These are phyloP conservation scores for Adelosebastes latens DNA, from an alignment of 2,797 vertebrate species.

Conservation along the genomic window DNA sequence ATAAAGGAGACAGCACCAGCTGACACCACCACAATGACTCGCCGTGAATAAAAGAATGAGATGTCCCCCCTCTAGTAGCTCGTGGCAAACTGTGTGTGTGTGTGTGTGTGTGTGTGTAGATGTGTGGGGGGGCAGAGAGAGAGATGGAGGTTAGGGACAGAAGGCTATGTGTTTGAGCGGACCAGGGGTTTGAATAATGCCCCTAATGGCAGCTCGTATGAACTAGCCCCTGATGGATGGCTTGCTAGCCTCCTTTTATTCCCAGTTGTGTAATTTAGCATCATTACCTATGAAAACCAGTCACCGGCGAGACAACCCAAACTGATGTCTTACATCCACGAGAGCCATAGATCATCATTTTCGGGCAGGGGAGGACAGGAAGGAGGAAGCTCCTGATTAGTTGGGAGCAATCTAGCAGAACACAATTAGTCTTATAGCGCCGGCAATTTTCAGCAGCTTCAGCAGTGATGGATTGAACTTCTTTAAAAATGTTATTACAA, in stretches of 20 bases:
- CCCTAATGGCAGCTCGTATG: conserved; percentile 54
- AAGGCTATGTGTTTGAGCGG: conserved; percentile 56
- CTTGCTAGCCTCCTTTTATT: conserved; percentile 61
- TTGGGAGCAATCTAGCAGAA: conserved; percentile 57
- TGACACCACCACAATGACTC: conserved; percentile 81
- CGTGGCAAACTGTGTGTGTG: conserved; percentile 58
- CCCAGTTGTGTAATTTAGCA: conserved; percentile 76
- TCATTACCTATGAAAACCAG: conserved; percentile 78
- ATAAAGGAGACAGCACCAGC: conserved; percentile 81
- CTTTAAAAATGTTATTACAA: not conserved
- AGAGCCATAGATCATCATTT: conserved; percentile 71
- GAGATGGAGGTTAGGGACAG: conserved; percentile 41
- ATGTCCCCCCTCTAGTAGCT: conserved; percentile 75
- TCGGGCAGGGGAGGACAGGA: conserved; percentile 47
- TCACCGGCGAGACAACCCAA: conserved; percentile 44
- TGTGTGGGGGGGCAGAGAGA: conserved; percentile 9
- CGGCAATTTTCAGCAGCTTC: conserved; percentile 26
- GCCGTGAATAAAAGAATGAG: conserved; percentile 78
- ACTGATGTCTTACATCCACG: conserved; percentile 55
- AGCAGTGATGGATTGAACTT: conserved; percentile 18
- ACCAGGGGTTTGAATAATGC: conserved; percentile 66
- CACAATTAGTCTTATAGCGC: conserved; percentile 45
- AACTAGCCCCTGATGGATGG: conserved; percentile 74
- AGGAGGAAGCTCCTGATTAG: conserved; percentile 68
- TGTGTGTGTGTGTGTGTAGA: conserved; percentile 4